phyloP scores from a whole-genome alignment of 2,888 invertebrate genomes.

The Coenonympha glycerion region DNA sequence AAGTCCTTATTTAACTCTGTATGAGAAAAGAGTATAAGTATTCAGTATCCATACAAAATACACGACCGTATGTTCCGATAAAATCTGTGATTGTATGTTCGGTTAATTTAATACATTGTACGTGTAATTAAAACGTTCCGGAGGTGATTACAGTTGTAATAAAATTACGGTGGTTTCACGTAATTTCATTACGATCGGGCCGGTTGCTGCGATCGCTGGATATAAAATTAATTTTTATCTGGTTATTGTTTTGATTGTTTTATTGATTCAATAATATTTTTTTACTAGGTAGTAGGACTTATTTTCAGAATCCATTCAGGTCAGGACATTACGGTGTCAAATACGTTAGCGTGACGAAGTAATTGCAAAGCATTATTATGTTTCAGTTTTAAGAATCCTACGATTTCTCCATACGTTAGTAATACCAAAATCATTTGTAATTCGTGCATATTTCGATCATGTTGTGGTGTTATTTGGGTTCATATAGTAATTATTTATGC shows the following conservation, averaged over 20 bases:
- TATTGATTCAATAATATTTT: not conserved
- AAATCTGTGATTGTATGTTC: conserved; percentile 14
- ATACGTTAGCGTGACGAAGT: no score
- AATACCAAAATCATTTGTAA: no score
- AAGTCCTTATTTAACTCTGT: not conserved
- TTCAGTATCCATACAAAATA: not conserved
- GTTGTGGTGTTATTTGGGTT: no score
- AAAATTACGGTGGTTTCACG: conserved; percentile 17
- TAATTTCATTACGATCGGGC: conserved; percentile 16
- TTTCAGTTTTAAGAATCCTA: no score
- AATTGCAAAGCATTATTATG: no score
- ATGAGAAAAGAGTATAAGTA: not conserved
- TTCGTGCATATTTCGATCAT: no score
- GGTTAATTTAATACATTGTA: conserved; percentile 20
- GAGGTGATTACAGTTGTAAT: conserved; percentile 17
- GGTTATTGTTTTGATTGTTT: conserved; percentile 4
- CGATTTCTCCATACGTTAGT: no score
- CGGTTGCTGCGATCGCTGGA: conserved; percentile 13
- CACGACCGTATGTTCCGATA: not conserved
- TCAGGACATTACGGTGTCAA: no score
- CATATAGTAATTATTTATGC: no score
- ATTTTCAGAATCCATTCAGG: no score
- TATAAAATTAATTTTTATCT: conserved; percentile 3
- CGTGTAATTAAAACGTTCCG: conserved; percentile 22
- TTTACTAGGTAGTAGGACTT: no score